Percentiles rank a stretch among this genome's conserved stretches.
Conservation (phyloP, 1,140 invertebrate genomes). For the Drosophila guanche region DNA sequence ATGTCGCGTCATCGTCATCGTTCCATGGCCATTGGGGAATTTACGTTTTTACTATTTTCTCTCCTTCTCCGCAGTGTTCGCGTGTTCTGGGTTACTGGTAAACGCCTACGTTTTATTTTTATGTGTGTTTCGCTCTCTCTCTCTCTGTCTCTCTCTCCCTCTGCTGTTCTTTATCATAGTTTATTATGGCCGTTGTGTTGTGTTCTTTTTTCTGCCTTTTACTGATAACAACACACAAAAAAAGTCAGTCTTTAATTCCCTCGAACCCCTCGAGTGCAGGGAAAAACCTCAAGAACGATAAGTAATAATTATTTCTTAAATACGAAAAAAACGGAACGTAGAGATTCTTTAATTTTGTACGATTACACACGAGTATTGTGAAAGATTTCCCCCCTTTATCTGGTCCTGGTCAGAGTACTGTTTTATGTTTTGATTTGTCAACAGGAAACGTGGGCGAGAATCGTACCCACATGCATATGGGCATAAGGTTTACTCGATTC, state of each 20-base stretch:
- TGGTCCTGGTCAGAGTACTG: too few species aligned
- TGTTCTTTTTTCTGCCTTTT: slow-evolving; percentile 29
- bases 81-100: slow-evolving; percentile 32
- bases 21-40: slow-evolving; percentile 37
- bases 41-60: slow-evolving; percentile 52
- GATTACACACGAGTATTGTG: slow-evolving; percentile 5
- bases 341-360: neutral
- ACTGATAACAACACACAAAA: slow-evolving; percentile 23
- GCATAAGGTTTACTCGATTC: slow-evolving; percentile 52
- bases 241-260: neutral
- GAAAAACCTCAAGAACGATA: slow-evolving; percentile 9
- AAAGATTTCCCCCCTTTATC: too few species aligned
- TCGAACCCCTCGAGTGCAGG: neutral
- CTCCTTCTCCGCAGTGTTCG: neutral
- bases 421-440: slow-evolving; percentile 39
- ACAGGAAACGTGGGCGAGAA: slow-evolving; percentile 66
- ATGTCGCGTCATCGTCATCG: slow-evolving; percentile 44
- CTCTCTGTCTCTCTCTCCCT: slow-evolving; percentile 24
- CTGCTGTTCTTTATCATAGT: slow-evolving; percentile 75
- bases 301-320: slow-evolving; percentile 15
- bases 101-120: slow-evolving; percentile 80
- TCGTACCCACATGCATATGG: slow-evolving; percentile 43
- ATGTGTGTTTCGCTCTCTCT: slow-evolving; percentile 43
- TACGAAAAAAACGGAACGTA: neutral
- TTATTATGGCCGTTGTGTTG: slow-evolving; percentile 44